phyloP scores from a whole-genome alignment of 2,888 invertebrate species.

The Rotaria sp. region DNA sequence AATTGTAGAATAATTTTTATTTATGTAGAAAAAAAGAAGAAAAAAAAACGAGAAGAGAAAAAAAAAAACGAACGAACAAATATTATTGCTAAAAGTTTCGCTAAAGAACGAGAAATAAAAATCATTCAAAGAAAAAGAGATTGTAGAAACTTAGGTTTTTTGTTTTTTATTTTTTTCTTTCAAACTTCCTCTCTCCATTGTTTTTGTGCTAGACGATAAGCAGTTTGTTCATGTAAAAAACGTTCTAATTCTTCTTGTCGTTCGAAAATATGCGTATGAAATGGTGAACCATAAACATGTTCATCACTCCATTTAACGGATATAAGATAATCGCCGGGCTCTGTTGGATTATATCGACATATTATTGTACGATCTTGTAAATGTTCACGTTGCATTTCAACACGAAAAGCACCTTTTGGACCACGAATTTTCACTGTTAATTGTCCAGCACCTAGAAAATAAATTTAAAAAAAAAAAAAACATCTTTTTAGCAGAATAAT shows the following conservation, averaged over 20 bases:
- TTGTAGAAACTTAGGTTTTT: not conserved
- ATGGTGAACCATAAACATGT: conserved; percentile 93
- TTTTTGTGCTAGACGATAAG: not conserved
- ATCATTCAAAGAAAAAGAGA: not conserved
- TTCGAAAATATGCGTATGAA: conserved; percentile 97
- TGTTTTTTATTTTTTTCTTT: not conserved
- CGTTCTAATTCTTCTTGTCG: conserved; percentile 80
- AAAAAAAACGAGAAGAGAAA: not conserved
- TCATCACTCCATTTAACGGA: conserved; percentile 96
- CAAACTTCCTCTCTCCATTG: conserved; percentile 2
- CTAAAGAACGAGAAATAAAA: not conserved
- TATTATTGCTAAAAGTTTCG: conserved; percentile 19
- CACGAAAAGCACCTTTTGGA: conserved; percentile 93
- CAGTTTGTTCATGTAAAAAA: conserved; percentile 34
- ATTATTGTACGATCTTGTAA: conserved; percentile 94
- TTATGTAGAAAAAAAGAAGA: not conserved
- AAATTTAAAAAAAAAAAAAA: not conserved
- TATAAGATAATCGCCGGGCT: conserved; percentile 93
- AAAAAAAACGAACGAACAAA: not conserved
- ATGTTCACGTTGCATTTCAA: conserved; percentile 96
- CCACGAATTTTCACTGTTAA: conserved; percentile 92
- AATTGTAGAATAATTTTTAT: conserved; percentile 24
- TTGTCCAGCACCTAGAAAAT: conserved; percentile 75
- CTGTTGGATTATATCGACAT: conserved; percentile 95
- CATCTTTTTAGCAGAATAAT: no score